Percentiles rank a stretch among this genome's conserved stretches.
Evolutionary conservation across 2,113 vertebrate genomes (phyloP).

Genomic region (Sylvicapra grimmia): DNA sequence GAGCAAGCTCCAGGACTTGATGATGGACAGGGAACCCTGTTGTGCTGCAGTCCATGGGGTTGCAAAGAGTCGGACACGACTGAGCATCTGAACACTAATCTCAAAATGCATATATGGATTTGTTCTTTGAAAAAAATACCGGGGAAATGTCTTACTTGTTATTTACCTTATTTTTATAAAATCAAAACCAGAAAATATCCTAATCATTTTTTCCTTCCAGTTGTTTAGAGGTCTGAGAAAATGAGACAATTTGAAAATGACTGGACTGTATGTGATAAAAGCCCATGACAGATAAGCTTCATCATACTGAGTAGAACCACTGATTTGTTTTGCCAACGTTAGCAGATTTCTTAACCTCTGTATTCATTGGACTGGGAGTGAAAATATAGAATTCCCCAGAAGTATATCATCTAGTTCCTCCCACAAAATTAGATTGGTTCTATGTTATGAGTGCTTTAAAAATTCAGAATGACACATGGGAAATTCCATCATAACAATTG

Average conservation of each 20-base stretch:
- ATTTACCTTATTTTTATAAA: not conserved
- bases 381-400: not conserved
- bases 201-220: not conserved
- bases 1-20: not conserved
- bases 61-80: not conserved
- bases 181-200: not conserved
- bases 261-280: not conserved
- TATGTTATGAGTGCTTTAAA: not conserved
- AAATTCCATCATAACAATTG: not conserved
- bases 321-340: not conserved
- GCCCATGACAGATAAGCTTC: not conserved
- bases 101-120: not conserved
- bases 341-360: not conserved
- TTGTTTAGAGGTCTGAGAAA: not conserved
- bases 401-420: not conserved
- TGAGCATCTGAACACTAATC: not conserved
- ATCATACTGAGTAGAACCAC: not conserved
- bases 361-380: not conserved
- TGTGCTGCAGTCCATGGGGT: not conserved
- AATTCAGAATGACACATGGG: not conserved
- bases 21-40: not conserved
- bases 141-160: not conserved
- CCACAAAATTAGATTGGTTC: not conserved
- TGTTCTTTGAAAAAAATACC: not conserved
- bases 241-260: not conserved